Percentiles rank a stretch among this genome's conserved stretches.
Evolutionary conservation across 2,113 vertebrate species (phyloP).

Genomic region (Gambusia affinis): DNA sequence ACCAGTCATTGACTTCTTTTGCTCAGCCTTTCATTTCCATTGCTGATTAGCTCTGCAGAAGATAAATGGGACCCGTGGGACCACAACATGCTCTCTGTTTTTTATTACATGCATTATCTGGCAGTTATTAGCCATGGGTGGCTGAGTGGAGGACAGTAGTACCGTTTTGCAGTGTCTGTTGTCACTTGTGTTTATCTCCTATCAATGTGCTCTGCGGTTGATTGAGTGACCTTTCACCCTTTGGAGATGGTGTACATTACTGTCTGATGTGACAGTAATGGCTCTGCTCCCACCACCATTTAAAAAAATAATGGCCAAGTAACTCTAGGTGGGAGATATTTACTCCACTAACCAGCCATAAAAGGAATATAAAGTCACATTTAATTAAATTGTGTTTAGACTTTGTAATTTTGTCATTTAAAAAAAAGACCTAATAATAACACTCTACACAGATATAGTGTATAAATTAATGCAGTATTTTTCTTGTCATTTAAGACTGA

Average conservation of each 20-base stretch:
- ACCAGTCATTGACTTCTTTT: conserved; percentile 41
- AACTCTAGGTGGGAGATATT: neutral
- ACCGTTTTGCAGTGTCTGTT: conserved; percentile 56
- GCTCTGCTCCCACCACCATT: conserved; percentile 16
- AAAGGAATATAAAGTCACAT: neutral
- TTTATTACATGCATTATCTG: conserved; percentile 69
- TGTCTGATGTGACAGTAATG: conserved; percentile 45
- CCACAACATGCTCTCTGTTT: conserved; percentile 59
- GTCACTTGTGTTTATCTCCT: conserved; percentile 68
- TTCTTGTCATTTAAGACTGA: neutral
- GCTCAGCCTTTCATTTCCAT: conserved; percentile 60
- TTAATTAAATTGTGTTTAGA: neutral
- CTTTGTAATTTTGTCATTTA: neutral
- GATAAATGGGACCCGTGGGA: conserved; percentile 64
- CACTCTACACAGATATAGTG: too few relatives aligned
- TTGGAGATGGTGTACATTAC: conserved; percentile 47
- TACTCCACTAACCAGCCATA: neutral
- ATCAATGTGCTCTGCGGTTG: conserved; percentile 57
- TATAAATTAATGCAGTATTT: neutral
- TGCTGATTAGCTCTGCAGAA: conserved; percentile 61
- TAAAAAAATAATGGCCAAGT: conserved; percentile 7
- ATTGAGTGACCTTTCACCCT: conserved; percentile 67
- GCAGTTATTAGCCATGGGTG: conserved; percentile 74
- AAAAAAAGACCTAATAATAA: neutral
- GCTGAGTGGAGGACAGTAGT: conserved; percentile 57